These are phyloP conservation scores for Rhinoderma darwinii DNA, from an alignment of 2,113 vertebrate species.

Conservation along the genomic window DNA sequence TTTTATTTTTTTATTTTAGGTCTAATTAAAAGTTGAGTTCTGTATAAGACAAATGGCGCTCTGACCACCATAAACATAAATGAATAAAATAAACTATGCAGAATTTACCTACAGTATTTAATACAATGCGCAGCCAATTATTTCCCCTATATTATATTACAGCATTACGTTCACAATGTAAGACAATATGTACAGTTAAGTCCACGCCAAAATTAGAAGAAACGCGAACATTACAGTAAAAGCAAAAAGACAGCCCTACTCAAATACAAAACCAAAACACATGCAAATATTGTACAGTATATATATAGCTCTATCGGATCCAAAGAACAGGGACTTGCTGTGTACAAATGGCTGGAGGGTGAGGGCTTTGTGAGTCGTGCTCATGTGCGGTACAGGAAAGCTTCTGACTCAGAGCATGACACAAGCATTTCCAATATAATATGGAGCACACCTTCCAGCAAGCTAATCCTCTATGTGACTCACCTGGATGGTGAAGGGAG, in stretches of 20 bases:
- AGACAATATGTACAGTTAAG: no score
- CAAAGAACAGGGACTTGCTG: background rate
- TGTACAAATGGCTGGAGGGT: background rate
- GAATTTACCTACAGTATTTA: no score
- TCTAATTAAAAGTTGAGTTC: no score
- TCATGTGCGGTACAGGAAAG: background rate
- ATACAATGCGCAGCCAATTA: no score
- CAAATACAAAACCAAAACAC: background rate
- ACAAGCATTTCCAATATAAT: background rate
- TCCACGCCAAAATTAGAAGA: no score
- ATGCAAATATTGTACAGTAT: background rate
- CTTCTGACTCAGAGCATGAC: background rate
- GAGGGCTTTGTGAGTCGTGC: background rate
- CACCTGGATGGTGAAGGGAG: conserved; percentile 93
- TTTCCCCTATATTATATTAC: no score
- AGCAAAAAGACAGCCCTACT: background rate
- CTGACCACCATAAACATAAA: no score
- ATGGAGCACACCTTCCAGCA: background rate
- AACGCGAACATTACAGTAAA: no score
- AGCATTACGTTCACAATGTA: no score
- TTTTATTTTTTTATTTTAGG: no score
- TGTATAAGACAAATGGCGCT: no score
- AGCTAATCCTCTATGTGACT: background rate
- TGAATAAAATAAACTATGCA: no score
- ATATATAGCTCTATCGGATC: background rate